Evolutionary conservation across 2,797 vertebrate genomes (phyloP).

Genomic region (Nyctalus aviator): DNA sequence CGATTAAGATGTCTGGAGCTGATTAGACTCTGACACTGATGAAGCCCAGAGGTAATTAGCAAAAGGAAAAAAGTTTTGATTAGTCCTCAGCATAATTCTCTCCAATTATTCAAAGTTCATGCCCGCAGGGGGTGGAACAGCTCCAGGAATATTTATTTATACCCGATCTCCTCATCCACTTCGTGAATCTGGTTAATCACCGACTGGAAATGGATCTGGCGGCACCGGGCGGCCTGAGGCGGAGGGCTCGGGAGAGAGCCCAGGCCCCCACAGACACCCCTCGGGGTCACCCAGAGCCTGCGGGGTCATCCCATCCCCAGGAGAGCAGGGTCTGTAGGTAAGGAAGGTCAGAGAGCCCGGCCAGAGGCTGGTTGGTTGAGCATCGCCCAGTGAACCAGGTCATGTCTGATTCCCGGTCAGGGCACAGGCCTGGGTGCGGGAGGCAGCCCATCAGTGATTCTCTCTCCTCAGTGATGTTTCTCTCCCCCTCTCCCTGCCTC

Average conservation of each 20-base stretch:
- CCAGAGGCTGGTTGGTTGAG: no score
- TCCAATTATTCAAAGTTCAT: slow-evolving; percentile 93
- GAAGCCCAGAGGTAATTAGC: slow-evolving; percentile 92
- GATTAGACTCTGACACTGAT: slow-evolving; percentile 92
- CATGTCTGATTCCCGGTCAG: no score
- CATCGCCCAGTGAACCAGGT: no score
- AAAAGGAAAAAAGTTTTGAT: slow-evolving; percentile 91
- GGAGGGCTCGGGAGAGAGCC: background rate
- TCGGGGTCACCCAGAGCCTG: background rate
- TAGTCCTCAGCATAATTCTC: slow-evolving; percentile 92
- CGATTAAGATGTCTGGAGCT: slow-evolving; percentile 92
- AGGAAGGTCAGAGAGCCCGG: no score
- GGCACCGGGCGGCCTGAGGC: background rate
- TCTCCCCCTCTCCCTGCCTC: background rate
- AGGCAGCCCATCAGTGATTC: no score
- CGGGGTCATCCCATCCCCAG: background rate
- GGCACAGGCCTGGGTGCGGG: no score
- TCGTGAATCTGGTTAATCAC: slow-evolving; percentile 88
- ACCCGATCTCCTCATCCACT: slow-evolving; percentile 89
- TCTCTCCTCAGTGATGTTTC: background rate
- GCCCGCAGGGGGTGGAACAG: slow-evolving; percentile 90
- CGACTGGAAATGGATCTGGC: slow-evolving; percentile 85
- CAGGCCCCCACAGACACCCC: rapidly evolving
- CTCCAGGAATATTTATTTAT: slow-evolving; percentile 93
- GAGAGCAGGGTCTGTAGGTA: background rate